A percentile compares a stretch with the other conserved stretches of the same genome.
Evolutionary conservation across 2,888 invertebrate genomes (phyloP).

Genomic region (Synergus laeviventris): DNA sequence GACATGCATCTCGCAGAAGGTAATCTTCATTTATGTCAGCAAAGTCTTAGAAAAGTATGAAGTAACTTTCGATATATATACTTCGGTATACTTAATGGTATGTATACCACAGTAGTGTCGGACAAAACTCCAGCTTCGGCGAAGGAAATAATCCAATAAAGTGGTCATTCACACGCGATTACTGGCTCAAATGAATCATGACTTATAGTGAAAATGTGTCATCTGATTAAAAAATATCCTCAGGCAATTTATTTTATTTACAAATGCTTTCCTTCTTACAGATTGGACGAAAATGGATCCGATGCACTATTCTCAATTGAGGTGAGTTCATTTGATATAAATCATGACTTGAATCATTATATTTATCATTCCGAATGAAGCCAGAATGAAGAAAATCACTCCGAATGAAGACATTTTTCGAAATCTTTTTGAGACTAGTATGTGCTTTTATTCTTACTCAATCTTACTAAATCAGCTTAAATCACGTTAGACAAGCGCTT

Average conservation of each 20-base stretch:
- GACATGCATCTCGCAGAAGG: background rate
- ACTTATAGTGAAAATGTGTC: background rate
- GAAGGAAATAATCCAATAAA: background rate
- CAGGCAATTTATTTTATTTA: background rate
- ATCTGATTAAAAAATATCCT: background rate
- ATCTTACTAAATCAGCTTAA: constrained; percentile 21
- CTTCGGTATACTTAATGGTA: no score
- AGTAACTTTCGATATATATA: background rate
- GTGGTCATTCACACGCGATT: constrained; percentile 3
- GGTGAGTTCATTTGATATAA: constrained; percentile 48
- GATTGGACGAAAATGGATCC: constrained; percentile 63
- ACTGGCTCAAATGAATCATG: background rate
- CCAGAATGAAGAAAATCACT: no score
- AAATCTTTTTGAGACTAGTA: no score
- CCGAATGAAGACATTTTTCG: no score
- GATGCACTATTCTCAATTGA: constrained; percentile 54
- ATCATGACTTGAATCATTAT: background rate
- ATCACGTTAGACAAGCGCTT: constrained; percentile 15
- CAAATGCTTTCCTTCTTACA: constrained; percentile 48
- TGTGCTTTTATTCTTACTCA: no score
- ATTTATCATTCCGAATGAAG: no score
- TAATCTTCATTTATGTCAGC: background rate
- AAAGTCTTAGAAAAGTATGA: background rate
- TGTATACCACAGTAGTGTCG: background rate
- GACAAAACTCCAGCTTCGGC: background rate